Base-by-base conservation (phyloP, 2,797 vertebrate species). In the Acestrorhynchus altus region DNA sequence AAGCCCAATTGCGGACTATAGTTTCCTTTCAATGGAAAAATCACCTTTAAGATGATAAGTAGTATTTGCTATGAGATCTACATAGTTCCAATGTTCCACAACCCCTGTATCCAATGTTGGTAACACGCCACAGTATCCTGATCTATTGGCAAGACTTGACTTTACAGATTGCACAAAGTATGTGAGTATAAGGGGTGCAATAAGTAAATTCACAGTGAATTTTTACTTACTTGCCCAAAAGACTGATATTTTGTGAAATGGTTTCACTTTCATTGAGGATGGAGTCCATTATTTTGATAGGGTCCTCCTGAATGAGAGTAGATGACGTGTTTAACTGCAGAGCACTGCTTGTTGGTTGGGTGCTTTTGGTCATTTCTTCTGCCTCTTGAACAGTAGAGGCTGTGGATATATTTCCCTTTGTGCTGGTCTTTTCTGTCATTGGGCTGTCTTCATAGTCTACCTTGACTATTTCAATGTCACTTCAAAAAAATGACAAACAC, bases 211-310 rank as follows among this genome's bases (percentile, higher is more conserved):
- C 31, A 35, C 31, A 52, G 18, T 0, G 18, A 20, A 54, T 1
- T 61, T 1, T 4, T 26, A 95, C 97, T 93, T 88, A 98, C 97
- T 98, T 99, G 77, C 97, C 97, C 88, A 99, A 91, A 57, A 99
- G 94, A 87, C 94, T 98, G 82, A 99, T 97, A 81, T 97, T 97
- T 84, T 97, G 96, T 49, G 95, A 95, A 84, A 97, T 94, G 0
- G 95, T 94, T 63, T 93, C 95, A 11, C 93, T 98, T 81, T 99
- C 97, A 39, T 86, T 97, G 71, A 99, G 92, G 86, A 99, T 98
- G 69, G 96, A 97, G 91, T 99, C 96, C 97, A 99, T 99, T 93
- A 98, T 94, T 68, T 96, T 96, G 24, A 98, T 89, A 0, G 97
- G 97, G 80, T 99, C 97, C 88, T 99, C 97, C 70, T 93, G 85